Percentiles rank a stretch among this genome's conserved stretches.
These are phyloP conservation scores for Synanthedon andrenaeformis DNA, from an alignment of 2,888 invertebrate species.

Conservation along the genomic window DNA sequence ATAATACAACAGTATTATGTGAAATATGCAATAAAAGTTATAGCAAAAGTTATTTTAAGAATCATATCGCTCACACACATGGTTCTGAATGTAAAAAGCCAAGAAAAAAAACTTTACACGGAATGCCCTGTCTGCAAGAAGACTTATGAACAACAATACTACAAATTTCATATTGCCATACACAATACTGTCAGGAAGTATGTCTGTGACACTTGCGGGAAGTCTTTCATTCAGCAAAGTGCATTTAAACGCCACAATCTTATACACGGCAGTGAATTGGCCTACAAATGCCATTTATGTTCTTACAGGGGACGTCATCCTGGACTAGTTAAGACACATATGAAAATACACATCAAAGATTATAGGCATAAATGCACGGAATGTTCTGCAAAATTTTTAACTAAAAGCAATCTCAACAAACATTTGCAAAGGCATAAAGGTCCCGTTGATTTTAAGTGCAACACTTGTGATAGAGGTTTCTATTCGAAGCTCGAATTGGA, in stretches of 20 bases:
- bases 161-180: conserved; percentile 37
- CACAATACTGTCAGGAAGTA: conserved; percentile 38
- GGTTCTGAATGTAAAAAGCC: not conserved
- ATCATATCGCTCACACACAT: conserved; percentile 6
- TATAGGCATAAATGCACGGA: conserved; percentile 43
- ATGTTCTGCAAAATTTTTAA: conserved; percentile 38
- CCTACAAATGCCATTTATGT: conserved; percentile 37
- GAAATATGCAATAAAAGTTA: conserved; percentile 9
- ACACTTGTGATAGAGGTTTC: conserved; percentile 35
- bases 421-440: conserved; percentile 37
- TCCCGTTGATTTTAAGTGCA: conserved; percentile 30
- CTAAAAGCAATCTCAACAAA: conserved; percentile 39
- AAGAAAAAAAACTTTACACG: not conserved
- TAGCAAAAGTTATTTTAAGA: conserved; percentile 8
- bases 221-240: conserved; percentile 34
- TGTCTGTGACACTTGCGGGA: conserved; percentile 44
- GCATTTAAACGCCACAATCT: conserved; percentile 37
- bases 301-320: conserved; percentile 33
- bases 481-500: conserved; percentile 30
- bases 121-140: conserved; percentile 26
- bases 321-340: conserved; percentile 33
- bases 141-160: conserved; percentile 31
- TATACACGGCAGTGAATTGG: conserved; percentile 33
- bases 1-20: conserved; percentile 7
- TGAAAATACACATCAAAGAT: conserved; percentile 36